Conservation (phyloP, 2,888 invertebrate genomes). For the Tyria jacobaeae region DNA sequence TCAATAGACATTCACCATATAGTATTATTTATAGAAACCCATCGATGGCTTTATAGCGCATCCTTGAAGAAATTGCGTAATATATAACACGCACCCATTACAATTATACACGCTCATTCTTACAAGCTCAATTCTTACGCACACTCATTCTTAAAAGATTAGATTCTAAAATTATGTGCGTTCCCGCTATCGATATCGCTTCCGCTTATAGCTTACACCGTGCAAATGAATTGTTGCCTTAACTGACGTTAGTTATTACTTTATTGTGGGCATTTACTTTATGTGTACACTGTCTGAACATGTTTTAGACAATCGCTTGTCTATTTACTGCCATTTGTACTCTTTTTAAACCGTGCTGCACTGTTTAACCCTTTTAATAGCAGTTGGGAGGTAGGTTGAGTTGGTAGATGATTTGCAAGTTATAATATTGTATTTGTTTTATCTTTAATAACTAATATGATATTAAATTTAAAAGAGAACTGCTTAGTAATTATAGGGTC, state of each 20-base stretch:
- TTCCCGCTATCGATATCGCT: conserved; percentile 38
- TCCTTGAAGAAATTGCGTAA: too few relatives aligned
- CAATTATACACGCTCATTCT: too few relatives aligned
- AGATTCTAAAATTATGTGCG: background rate
- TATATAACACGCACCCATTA: too few relatives aligned
- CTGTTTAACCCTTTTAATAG: conserved; percentile 14
- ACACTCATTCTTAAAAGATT: background rate
- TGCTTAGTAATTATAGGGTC: background rate
- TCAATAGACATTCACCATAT: too few relatives aligned
- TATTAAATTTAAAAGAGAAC: background rate
- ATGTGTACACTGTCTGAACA: conserved; percentile 63
- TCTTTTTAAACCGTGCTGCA: conserved; percentile 38
- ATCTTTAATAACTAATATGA: background rate
- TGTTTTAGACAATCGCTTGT: conserved; percentile 42
- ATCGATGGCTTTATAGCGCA: too few relatives aligned
- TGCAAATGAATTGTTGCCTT: conserved; percentile 65
- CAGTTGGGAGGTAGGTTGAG: background rate
- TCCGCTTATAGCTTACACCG: conserved; percentile 40
- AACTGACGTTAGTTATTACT: conserved; percentile 72
- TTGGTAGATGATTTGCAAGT: background rate
- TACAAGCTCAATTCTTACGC: too few relatives aligned
- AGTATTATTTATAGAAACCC: too few relatives aligned
- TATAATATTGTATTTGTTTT: background rate
- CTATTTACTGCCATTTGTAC: conserved; percentile 36
- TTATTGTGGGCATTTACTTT: conserved; percentile 69